Base-by-base conservation (phyloP, 2,888 invertebrate genomes). In the Geotrupes spiniger region DNA sequence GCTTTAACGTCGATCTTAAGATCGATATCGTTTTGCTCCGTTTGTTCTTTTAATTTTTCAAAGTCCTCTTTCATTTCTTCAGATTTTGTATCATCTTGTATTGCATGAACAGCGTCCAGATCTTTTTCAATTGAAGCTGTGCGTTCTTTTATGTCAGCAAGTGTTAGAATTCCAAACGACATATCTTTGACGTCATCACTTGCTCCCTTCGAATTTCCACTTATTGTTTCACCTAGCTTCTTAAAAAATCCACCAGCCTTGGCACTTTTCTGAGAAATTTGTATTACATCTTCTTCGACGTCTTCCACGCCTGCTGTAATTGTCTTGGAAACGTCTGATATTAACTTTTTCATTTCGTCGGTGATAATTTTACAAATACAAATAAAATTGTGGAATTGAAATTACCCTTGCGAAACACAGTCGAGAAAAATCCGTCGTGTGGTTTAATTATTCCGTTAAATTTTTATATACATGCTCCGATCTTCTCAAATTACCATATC, bases 171-270 rank as follows among this genome's bases (percentile, higher is more conserved):
- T n/a, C n/a, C n/a, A n/a, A n/a, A n/a, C n/a, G n/a, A n/a, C n/a
- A n/a, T 10, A n/a, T 29, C 6, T 46, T 17, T 37, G 27, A 28
- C 10, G 11, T 45, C 17, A n/a, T 16, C 31, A 26, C 49, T 48
- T n/a, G 11, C 25, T 5, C 51, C 53, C 40, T 55, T 49, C 10
- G 43, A 36, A 31, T 53, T 49, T 9, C 51, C 54, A 33, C 47
- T 46, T 11, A 53, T 51, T 46, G 49, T 55, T 5, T 49, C 51
- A 9, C 51, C 53, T 14, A 55, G 14, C 39, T 51, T 53, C 10
- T 45, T 46, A 31, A 54, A 49, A 16, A 53, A 53, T 27, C 46
- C 51, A n/a, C 38, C 49, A 21, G 48, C 40, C 45, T 43, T 46
- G 4, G 29, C 44, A 12, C 49, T 31, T 40, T 50, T 51, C 27